Percentiles rank a stretch among this genome's conserved stretches.
Conservation (phyloP, 2,113 vertebrate genomes). For the Acanthisitta chloris region DNA sequence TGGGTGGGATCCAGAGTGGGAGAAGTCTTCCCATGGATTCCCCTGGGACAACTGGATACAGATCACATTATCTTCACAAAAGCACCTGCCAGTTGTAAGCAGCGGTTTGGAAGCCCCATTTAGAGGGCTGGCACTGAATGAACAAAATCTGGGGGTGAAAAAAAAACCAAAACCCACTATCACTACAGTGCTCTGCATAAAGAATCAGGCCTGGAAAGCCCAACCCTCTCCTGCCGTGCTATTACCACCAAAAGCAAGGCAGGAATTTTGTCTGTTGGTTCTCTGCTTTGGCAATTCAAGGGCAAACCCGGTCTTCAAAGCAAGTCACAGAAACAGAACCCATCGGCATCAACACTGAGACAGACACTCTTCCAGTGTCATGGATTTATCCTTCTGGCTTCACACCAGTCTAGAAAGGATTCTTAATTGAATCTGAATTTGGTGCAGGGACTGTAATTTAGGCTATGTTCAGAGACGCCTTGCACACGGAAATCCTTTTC, state of each 20-base stretch:
- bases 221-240: rapidly evolving
- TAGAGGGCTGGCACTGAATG: neutral
- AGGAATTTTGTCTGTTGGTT: neutral
- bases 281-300: neutral
- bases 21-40: neutral
- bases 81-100: neutral
- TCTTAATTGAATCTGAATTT: neutral
- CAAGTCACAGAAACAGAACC: neutral
- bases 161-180: neutral
- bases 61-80: neutral
- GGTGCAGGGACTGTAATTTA: neutral
- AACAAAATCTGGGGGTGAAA: neutral
- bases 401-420: neutral
- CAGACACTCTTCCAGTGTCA: neutral
- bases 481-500: neutral
- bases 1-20: neutral
- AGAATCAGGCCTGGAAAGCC: neutral
- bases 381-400: neutral
- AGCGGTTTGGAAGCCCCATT: neutral
- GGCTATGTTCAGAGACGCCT: neutral
- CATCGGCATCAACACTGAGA: neutral
- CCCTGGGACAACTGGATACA: neutral
- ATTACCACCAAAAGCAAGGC: neutral
- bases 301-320: neutral
- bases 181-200: neutral